phyloP scores from a whole-genome alignment of 2,797 vertebrate species.

The Crypturellus tataupa region DNA sequence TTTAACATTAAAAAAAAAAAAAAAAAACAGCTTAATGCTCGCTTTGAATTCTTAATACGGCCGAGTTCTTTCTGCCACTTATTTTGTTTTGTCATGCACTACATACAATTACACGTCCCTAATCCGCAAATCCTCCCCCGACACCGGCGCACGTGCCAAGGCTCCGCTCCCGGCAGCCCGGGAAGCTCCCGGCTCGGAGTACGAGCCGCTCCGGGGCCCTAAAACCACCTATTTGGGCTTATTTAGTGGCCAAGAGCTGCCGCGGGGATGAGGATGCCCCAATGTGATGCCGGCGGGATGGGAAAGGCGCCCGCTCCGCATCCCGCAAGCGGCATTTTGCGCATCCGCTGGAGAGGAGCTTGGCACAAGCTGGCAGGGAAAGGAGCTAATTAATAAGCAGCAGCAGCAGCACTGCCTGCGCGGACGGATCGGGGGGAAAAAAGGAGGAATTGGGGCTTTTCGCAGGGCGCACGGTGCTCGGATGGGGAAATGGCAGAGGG shows the following conservation, averaged over 20 bases:
- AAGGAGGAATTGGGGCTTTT: not conserved
- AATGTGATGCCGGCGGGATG: too few species aligned
- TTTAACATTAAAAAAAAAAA: not conserved
- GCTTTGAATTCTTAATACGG: slow-evolving; percentile 69
- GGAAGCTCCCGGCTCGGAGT: not conserved
- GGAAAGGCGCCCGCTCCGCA: slow-evolving; percentile 49
- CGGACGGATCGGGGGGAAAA: not conserved
- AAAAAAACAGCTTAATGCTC: slow-evolving; percentile 30
- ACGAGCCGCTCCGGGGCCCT: not conserved
- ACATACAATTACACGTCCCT: slow-evolving; percentile 71
- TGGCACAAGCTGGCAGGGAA: slow-evolving; percentile 73
- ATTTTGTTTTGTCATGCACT: slow-evolving; percentile 77
- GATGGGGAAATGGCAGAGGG: slow-evolving; percentile 69
- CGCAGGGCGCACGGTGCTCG: not conserved
- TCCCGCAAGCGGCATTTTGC: slow-evolving; percentile 18
- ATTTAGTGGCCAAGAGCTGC: too few species aligned
- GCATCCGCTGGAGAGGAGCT: slow-evolving; percentile 61
- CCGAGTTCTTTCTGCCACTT: slow-evolving; percentile 67
- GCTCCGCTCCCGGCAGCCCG: not conserved
- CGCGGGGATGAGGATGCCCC: too few species aligned
- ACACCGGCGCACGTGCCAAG: slow-evolving; percentile 57
- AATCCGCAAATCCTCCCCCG: slow-evolving; percentile 76
- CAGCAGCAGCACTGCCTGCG: too few species aligned
- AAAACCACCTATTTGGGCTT: too few species aligned
- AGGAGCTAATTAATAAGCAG: slow-evolving; percentile 73